phyloP scores from a whole-genome alignment of 2,888 invertebrate genomes.

The Callyntrura guangdongensis region DNA sequence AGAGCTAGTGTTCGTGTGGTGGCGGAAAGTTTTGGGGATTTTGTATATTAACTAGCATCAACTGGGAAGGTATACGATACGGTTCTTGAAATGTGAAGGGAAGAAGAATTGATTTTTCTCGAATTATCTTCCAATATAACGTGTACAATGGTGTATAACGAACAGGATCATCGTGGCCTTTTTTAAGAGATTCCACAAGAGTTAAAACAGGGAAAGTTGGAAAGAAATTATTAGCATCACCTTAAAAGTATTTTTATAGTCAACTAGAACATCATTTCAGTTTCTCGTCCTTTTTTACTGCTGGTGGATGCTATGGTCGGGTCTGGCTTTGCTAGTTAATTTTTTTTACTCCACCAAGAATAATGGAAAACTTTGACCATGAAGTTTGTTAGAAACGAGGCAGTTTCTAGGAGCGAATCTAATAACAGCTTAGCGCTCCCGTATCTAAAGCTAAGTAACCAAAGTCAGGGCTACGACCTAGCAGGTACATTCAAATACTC shows the following conservation, averaged over 20 bases:
- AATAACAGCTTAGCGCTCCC: neutral
- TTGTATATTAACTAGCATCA: neutral
- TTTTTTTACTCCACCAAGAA: neutral
- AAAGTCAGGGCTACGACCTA: slow-evolving; percentile 13
- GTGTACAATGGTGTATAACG: neutral
- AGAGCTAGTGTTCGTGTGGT: neutral
- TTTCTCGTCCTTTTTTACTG: slow-evolving; percentile 11
- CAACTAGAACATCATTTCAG: neutral
- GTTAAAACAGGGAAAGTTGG: neutral
- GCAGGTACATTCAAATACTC: slow-evolving; percentile 40
- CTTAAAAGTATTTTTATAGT: slow-evolving; percentile 23
- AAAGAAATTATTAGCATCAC: slow-evolving; percentile 23
- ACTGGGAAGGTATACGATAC: neutral
- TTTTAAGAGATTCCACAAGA: neutral
- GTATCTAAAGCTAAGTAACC: neutral
- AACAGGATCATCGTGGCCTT: neutral
- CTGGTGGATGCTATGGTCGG: neutral
- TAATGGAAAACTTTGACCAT: slow-evolving; percentile 48
- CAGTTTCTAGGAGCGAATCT: neutral
- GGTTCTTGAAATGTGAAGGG: neutral
- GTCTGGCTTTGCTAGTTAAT: neutral
- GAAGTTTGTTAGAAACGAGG: slow-evolving; percentile 17
- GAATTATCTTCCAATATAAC: neutral
- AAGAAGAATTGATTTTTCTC: slow-evolving; percentile 28
- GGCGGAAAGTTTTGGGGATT: neutral